Base-by-base conservation (phyloP, 2,113 vertebrate species). In the Edolisoma coerulescens region DNA sequence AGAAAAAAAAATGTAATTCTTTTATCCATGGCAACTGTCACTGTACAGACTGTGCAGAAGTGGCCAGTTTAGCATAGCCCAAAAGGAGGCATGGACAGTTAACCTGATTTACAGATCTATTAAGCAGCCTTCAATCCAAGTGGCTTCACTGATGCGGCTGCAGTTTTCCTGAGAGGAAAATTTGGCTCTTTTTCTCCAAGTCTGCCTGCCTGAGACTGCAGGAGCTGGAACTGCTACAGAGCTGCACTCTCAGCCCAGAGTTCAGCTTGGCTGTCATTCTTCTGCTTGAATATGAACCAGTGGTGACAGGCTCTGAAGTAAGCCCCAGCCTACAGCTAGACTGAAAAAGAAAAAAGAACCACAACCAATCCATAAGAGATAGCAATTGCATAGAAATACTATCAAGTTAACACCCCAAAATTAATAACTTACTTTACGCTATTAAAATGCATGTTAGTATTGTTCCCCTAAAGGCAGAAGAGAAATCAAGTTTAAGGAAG, bases 381-480 rank as follows among this genome's bases (percentile, higher is more conserved):
- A 78, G 68, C 49, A 94, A 89, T 3, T 82, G 64, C 56, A 82
- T 0, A 89, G 73, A 84, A 79, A 73, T 61, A n/a, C 28, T 69
- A 86, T 70, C 47, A 95, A 70, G 59, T 68, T 77, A 90, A 93
- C 60, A 69, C 13, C 61, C 37, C n/a, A 76, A 91, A 95, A 87
- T 83, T 69, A 95, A 50, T 89, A 91, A 78, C 65, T 89, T 84
- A 23, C 37, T 93, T 95, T 61, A 84, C 35, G 35, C 21, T 93
- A 87, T 50, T 93, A 91, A 83, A 94, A 95, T 63, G 74, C 67
- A 85, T 28, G 69, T 75, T 42, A 79, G 45, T 12, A 71, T 45
- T 67, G n/a, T 14, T 89, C 32, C 67, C 76, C 78, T 85, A 50
- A 53, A 94, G 84, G 77, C 77, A 83, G 75, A 84, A 69, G 23